Base-by-base conservation (phyloP, 2,797 vertebrate species). In the Poeciliopsis presidionis region DNA sequence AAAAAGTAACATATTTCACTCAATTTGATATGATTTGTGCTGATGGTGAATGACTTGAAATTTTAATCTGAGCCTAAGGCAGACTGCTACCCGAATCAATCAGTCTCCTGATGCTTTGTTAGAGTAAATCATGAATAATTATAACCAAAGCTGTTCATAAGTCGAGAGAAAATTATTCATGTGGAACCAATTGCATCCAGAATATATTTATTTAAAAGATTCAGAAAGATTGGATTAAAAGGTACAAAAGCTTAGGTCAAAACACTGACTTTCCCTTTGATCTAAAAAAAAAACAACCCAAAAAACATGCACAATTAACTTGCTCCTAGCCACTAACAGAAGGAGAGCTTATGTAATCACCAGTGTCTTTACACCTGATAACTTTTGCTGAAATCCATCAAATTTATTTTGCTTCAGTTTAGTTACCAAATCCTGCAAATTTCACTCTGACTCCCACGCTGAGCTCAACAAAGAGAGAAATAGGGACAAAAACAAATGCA, bases 21-120 rank as follows among this genome's bases (percentile, higher is more conserved):
- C 13, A 47, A 36, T 47, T 67, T 59, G 51, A 36, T 82, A 61
- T 76, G 63, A 84, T 85, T 83, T 75, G 79, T 80, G 79, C 72
- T 82, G 73, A 86, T 81, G 61, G 46, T 76, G 55, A 86, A 89
- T 84, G 36, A 87, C 47, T 85, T 25, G 83, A 82, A 83, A 63
- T 18, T 73, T 30, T 81, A 84, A 83, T 75, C 46, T 75, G 28
- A 81, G 75, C 88, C 87, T 71, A 30, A 82, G 91, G 89, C 82
- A 70, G 55, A 75, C 33, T 79, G 79, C 82, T 43, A 82, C 28
- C 9, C 14, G 70, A 72, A 91, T 91, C 84, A 86, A 92, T 92
- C 86, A 88, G 65, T 78, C 30, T 55, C 77, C 67, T 70, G 63
- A 45, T 36, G 12, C 74, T 77, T 59, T 79, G 75, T 81, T 83